Evolutionary conservation across 2,113 vertebrate genomes (phyloP).

Genomic region (Carlito syrichta): DNA sequence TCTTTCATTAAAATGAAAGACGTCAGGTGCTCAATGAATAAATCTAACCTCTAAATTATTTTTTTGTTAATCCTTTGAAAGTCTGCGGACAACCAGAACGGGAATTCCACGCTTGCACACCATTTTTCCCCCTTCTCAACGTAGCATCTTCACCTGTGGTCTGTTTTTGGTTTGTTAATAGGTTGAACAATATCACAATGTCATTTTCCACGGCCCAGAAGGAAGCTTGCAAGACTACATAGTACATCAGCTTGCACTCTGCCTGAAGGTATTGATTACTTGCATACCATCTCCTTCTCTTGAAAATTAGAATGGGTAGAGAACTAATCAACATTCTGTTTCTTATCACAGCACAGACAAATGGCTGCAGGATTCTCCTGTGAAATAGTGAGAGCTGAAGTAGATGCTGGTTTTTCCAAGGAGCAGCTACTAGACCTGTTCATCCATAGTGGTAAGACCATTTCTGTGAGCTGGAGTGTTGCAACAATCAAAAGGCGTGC

Average conservation of each 20-base stretch:
- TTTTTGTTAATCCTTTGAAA: neutral
- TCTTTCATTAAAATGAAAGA: neutral
- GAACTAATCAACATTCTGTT: conserved; percentile 62
- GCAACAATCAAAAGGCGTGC: neutral
- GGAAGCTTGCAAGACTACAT: conserved; percentile 94
- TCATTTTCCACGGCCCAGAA: conserved; percentile 95
- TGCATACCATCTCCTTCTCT: neutral
- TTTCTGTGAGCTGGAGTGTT: conserved; percentile 21
- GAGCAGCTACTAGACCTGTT: conserved; percentile 93
- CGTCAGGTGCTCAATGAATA: neutral
- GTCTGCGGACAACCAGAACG: neutral
- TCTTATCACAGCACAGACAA: conserved; percentile 88
- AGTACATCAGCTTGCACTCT: conserved; percentile 88
- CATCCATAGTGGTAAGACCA: conserved; percentile 89
- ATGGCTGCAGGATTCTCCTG: conserved; percentile 87
- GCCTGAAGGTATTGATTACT: conserved; percentile 87
- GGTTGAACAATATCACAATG: conserved; percentile 95
- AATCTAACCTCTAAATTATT: neutral
- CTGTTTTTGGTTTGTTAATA: conserved; percentile 73
- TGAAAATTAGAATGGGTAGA: neutral
- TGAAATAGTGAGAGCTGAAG: conserved; percentile 90
- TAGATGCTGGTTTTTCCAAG: conserved; percentile 90
- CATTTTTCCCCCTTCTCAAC: neutral
- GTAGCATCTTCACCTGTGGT: neutral
- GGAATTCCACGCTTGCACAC: neutral